These are phyloP conservation scores for Acanthisitta chloris DNA, from an alignment of 2,113 vertebrate genomes.

Conservation along the genomic window DNA sequence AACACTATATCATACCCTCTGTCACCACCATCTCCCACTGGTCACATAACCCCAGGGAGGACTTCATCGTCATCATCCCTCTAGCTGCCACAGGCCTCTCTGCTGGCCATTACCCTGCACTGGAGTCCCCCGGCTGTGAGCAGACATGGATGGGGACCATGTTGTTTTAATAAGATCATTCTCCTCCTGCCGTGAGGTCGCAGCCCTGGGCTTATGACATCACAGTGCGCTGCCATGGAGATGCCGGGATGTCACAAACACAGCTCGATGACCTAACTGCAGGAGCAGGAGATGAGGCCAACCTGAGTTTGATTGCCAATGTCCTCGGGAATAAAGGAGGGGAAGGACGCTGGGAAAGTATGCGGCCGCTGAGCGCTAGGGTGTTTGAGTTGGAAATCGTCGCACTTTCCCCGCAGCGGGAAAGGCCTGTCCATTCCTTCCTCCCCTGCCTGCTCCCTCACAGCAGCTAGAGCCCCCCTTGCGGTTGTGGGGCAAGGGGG, in stretches of 20 bases:
- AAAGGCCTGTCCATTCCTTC: slow-evolving; percentile 27
- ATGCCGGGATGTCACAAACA: slow-evolving; percentile 61
- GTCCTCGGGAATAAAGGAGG: slow-evolving; percentile 40
- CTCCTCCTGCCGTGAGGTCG: slow-evolving; percentile 49
- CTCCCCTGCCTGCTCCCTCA: background rate
- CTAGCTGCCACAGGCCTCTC: background rate
- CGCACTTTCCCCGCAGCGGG: slow-evolving; percentile 42
- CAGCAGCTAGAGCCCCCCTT: background rate
- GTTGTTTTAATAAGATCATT: slow-evolving; percentile 66
- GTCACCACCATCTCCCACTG: background rate
- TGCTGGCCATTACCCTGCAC: fast-evolving
- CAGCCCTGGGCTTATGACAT: slow-evolving; percentile 56
- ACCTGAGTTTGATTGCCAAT: slow-evolving; percentile 34
- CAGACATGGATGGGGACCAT: background rate
- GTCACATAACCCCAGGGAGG: background rate
- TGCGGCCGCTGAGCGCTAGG: slow-evolving; percentile 42
- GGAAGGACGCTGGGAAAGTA: slow-evolving; percentile 64
- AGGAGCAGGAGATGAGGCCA: slow-evolving; percentile 60
- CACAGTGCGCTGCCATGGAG: slow-evolving; percentile 54
- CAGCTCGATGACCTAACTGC: slow-evolving; percentile 68
- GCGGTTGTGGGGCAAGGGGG: background rate
- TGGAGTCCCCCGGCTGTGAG: background rate
- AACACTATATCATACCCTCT: fast-evolving
- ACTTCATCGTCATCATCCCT: background rate
- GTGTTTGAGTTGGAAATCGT: slow-evolving; percentile 67